Conservation (phyloP, 2,888 invertebrate genomes). For the Pasiphila rectangulata region DNA sequence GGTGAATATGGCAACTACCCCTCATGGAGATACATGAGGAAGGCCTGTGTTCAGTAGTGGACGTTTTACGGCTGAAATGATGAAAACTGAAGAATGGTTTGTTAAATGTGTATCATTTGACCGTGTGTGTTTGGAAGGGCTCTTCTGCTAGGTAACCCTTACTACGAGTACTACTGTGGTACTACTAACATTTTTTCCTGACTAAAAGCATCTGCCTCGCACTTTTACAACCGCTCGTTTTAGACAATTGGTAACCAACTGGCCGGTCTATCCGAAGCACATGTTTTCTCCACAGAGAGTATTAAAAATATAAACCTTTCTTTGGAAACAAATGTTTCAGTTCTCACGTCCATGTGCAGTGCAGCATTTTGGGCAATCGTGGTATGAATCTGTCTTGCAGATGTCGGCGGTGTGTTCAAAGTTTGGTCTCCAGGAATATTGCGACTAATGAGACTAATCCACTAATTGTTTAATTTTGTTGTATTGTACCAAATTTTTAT, state of each 20-base stretch:
- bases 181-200: no score
- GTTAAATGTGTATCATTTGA: no score
- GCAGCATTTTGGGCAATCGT: constrained; percentile 70
- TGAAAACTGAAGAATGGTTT: no score
- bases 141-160: no score
- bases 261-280: constrained; percentile 10
- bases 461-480: constrained; percentile 5
- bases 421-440: constrained; percentile 62
- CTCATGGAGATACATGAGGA: no score
- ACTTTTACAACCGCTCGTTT: constrained; percentile 43
- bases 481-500: constrained; percentile 4
- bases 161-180: no score
- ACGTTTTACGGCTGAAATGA: no score
- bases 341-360: constrained; percentile 74
- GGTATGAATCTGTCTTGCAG: constrained; percentile 68
- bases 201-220: no score
- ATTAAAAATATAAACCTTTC: constrained; percentile 55
- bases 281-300: constrained; percentile 34
- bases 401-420: constrained; percentile 64
- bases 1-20: no score
- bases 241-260: constrained; percentile 45
- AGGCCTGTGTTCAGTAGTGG: no score
- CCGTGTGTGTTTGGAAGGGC: no score
- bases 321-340: constrained; percentile 56
- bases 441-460: constrained; percentile 21